phyloP scores from a whole-genome alignment of 2,797 vertebrate species.

The Pampus argenteus region DNA sequence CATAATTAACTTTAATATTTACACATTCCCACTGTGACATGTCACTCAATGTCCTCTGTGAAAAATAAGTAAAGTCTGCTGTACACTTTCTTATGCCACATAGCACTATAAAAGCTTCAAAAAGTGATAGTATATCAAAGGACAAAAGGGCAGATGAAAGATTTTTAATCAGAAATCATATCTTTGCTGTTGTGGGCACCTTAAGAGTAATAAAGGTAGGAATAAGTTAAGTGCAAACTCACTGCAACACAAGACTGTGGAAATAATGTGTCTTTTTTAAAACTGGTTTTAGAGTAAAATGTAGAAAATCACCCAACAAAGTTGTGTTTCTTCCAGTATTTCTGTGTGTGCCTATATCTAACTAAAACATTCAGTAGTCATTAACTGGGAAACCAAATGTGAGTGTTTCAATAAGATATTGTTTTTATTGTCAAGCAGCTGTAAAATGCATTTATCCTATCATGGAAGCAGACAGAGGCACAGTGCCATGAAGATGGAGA shows the following conservation, averaged over 20 bases:
- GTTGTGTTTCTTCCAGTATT: background rate
- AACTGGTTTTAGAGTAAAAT: background rate
- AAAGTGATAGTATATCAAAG: background rate
- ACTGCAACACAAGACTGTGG: background rate
- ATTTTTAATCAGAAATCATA: background rate
- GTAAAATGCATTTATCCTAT: constrained; percentile 29
- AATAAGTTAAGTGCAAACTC: background rate
- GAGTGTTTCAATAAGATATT: constrained; percentile 19
- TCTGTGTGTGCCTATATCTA: constrained; percentile 1
- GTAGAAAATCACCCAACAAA: background rate
- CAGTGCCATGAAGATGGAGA: constrained; percentile 22
- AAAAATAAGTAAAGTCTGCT: background rate
- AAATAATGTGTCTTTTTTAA: background rate
- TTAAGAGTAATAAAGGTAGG: constrained; percentile 11
- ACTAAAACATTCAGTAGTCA: constrained; percentile 11
- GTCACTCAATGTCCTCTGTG: background rate
- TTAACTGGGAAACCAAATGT: background rate
- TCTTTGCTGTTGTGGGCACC: background rate
- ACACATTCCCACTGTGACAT: background rate
- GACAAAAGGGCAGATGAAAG: background rate
- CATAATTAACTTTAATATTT: background rate
- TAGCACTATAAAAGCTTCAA: background rate
- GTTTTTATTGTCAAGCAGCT: constrained; percentile 52
- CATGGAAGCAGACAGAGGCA: constrained; percentile 16
- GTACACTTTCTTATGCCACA: background rate